These are phyloP conservation scores for Tiliacea aurago DNA, from an alignment of 2,888 invertebrate genomes.

Conservation along the genomic window DNA sequence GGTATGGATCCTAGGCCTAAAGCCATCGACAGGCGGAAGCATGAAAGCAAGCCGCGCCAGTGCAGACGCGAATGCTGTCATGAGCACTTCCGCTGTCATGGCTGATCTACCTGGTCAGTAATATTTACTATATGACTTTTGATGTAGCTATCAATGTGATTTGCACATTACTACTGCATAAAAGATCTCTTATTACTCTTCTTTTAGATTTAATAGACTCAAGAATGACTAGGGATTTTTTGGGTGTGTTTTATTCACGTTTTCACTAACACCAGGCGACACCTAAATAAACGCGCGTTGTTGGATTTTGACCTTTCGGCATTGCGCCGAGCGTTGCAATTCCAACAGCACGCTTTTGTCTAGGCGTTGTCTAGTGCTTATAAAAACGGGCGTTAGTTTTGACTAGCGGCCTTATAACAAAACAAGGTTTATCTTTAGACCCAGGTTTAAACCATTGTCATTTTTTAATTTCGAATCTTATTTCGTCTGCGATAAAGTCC, in stretches of 20 bases:
- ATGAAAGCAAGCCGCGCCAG: slow-evolving; percentile 95
- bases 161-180: slow-evolving; percentile 21
- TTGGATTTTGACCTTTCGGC: background rate
- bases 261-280: no score
- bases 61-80: slow-evolving; percentile 95
- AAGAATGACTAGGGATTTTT: background rate
- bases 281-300: background rate
- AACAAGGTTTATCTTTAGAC: no score
- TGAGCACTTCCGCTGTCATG: slow-evolving; percentile 98
- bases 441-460: no score
- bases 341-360: background rate
- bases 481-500: no score
- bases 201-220: background rate
- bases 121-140: background rate
- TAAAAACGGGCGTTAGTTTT: background rate
- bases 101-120: slow-evolving; percentile 96
- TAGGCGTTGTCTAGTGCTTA: background rate
- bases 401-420: no score
- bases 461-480: no score
- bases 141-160: slow-evolving; percentile 38
- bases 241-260: no score
- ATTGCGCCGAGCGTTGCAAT: background rate
- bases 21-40: slow-evolving; percentile 98
- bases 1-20: slow-evolving; percentile 98
- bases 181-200: background rate